Evolutionary conservation across 92 coral and sea anemone species (phyloP), one percentile per base, ranked within the genome.

Genomic region (Parazoanthus atlanticus): DNA sequence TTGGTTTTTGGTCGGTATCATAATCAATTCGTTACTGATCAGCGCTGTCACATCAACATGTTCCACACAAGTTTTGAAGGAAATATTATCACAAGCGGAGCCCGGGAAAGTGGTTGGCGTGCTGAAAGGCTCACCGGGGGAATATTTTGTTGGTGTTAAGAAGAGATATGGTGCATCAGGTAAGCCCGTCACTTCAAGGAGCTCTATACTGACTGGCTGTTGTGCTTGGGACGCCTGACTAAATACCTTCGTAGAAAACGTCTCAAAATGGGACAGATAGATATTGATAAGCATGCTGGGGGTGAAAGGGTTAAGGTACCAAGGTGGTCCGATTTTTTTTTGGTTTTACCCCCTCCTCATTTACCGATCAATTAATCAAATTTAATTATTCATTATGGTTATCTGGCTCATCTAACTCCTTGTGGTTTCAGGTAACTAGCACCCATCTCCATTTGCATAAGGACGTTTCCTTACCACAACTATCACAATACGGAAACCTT

Each of bases 91-190:
- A 21, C n/a, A 15, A 0, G 23, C 31, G 25, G n/a, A 74, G 46
- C 46, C 41, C 26, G 40, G 79, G 7, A 74, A 74, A 23, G 41
- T 32, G 79, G 41, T 74, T 74, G 79, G 79, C 12, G 25, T 74
- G 40, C 40, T 74, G 25, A 15, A 23, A 36, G 46, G 46, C 40
- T 74, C 79, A 31, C 79, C 79, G 6, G 79, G 26, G n/a, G 49
- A 74, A 33, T 74, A 74, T 19, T 74, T 31, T 36, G 11, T 21
- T 21, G n/a, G 46, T 16, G 43, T 74, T 32, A 21, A 31, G 46
- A 69, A 69, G 74, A 69, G 21, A 69, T 30, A n/a, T n/a, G 74
- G 74, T 30, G 74, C 30, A 69, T 26, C 79, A 74, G 46, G 79
- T 74, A 74, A 36, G 49, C 28, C 25, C 74, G 30, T 69, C 13